Base-by-base conservation (phyloP, 2,113 vertebrate species). In the Aptenodytes forsteri region DNA sequence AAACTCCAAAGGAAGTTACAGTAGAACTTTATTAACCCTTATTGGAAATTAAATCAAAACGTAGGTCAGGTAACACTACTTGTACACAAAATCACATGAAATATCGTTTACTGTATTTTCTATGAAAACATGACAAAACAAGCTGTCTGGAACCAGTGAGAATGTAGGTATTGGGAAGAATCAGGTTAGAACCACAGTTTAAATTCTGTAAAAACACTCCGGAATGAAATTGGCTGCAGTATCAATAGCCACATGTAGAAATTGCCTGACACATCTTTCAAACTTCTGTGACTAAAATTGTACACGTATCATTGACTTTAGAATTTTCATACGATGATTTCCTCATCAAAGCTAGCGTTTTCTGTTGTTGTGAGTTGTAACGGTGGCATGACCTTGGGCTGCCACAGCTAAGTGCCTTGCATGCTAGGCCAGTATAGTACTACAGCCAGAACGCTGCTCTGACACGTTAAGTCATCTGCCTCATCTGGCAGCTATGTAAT, bases 11-110 rank as follows among this genome's bases (percentile, higher is more conserved):
- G 44, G 67, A 94, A 81, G 71, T 90, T 88, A 81, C 2, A 88
- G 55, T 13, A 90, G 23, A 97, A 93, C 79, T 97, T 95, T 97
- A 97, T 94, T 96, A 89, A 87, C 62, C n/a, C 86, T 96, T 72
- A 59, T 62, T 73, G 78, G 54, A 91, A 96, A 83, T 85, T n/a
- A 77, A 80, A 80, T 70, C 0, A 5, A 94, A 94, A 75, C 4
- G 52, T 32, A 85, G n/a, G 42, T 87, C 62, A 76, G 61, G 95
- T 95, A 91, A 87, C 52, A 87, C 83, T 83, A 82, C 80, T 91
- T 59, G 69, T 71, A 91, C 40, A 92, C 17, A 89, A 72, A 93
- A 84, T 25, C 55, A 92, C 1, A 5, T 50, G 23, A 92, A 93
- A 90, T 83, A 77, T 4, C 11, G 3, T 88, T 88, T 83, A 77